Percentiles rank a stretch among this genome's conserved stretches.
phyloP scores from a whole-genome alignment of 2,113 vertebrate species.

The Ptilorrhoa leucosticta region DNA sequence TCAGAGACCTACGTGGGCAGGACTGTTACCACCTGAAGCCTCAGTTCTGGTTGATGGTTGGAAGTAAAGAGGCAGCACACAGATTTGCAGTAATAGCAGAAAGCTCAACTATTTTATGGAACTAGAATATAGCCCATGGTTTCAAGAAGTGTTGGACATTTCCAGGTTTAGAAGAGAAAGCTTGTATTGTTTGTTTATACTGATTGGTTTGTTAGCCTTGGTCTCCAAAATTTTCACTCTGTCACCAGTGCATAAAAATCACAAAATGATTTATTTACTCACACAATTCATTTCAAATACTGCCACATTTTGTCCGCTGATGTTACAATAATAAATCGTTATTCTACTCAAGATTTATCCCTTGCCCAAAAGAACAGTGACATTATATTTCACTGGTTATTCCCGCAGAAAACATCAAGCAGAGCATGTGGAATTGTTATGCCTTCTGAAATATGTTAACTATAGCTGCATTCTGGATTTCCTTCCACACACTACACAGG shows the following conservation, averaged over 20 bases:
- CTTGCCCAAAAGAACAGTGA: background rate
- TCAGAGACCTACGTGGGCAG: accelerated
- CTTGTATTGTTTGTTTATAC: background rate
- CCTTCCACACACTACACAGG: background rate
- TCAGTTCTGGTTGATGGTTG: background rate
- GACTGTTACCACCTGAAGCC: background rate
- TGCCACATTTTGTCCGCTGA: background rate
- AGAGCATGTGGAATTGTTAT: background rate
- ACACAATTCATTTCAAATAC: background rate
- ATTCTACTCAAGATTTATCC: background rate
- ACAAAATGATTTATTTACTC: background rate
- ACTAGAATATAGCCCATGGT: background rate
- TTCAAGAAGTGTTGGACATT: background rate
- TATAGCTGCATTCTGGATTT: background rate
- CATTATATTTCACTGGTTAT: background rate
- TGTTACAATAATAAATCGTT: background rate
- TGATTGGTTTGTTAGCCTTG: background rate
- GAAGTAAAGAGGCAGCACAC: background rate
- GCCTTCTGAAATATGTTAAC: background rate
- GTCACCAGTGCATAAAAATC: background rate
- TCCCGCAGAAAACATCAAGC: background rate
- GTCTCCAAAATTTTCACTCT: background rate
- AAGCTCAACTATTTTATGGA: background rate
- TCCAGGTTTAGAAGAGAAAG: background rate
- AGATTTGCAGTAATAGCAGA: background rate